Conservation (phyloP, 2,113 vertebrate species). For the Alexandromys fortis region DNA sequence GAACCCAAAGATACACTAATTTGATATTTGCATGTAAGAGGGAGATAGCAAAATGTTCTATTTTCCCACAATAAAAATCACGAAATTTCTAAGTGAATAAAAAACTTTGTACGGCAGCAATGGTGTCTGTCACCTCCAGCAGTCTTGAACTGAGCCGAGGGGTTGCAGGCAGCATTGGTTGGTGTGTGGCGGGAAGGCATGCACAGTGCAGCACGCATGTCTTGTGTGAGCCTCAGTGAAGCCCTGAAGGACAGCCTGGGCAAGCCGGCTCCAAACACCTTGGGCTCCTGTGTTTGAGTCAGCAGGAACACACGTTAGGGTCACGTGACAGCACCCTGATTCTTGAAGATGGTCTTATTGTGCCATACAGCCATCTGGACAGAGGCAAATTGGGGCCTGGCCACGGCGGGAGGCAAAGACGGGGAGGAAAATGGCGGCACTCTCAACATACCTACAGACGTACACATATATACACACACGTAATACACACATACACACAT, state of each 20-base stretch:
- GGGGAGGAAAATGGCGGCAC: not conserved
- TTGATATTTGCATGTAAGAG: not conserved
- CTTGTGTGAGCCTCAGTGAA: not conserved
- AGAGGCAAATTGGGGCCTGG: not conserved
- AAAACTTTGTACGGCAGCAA: not conserved
- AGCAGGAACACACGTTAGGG: not conserved
- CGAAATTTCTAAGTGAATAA: not conserved
- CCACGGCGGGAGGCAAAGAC: not conserved
- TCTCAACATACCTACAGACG: not conserved
- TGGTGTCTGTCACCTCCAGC: too few relatives aligned
- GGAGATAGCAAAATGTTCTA: not conserved
- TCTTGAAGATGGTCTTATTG: not conserved
- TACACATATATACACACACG: not conserved
- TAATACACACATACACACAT: not conserved
- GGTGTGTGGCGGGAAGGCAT: too few relatives aligned
- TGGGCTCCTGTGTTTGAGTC: not conserved
- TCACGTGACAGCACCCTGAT: not conserved
- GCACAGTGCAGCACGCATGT: accelerated
- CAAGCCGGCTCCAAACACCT: too few relatives aligned
- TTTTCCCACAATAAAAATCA: not conserved
- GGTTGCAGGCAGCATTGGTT: not conserved
- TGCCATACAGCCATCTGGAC: too few relatives aligned
- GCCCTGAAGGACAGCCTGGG: not conserved
- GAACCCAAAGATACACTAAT: not conserved
- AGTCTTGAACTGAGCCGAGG: not conserved